Percentiles rank a stretch among this genome's conserved stretches.
Conservation (phyloP, 2,113 vertebrate species). For the Rhombomys opimus region DNA sequence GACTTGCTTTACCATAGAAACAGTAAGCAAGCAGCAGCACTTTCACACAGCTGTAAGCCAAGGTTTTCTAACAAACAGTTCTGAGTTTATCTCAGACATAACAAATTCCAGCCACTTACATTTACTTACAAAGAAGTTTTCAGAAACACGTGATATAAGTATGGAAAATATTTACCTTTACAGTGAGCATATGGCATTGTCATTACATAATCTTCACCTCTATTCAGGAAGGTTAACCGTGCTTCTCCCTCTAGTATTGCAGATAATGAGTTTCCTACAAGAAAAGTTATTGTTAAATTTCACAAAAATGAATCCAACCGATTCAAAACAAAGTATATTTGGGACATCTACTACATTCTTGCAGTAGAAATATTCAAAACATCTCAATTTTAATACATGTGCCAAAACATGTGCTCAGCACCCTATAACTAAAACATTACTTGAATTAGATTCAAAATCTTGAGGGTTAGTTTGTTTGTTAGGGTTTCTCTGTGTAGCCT, state of each 20-base stretch:
- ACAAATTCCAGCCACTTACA: constrained; percentile 37
- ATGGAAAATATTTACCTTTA: constrained; percentile 91
- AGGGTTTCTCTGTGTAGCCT: neutral
- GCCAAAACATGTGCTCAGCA: neutral
- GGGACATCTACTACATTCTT: neutral
- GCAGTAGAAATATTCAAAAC: neutral
- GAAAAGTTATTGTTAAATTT: constrained; percentile 58
- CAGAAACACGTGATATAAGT: neutral
- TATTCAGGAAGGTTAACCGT: constrained; percentile 95
- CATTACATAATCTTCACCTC: constrained; percentile 98
- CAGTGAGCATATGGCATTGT: constrained; percentile 99
- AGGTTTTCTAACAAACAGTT: constrained; percentile 27
- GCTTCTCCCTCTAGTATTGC: constrained; percentile 98
- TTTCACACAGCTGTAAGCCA: neutral
- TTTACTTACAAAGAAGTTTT: constrained; percentile 29
- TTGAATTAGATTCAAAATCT: constrained; percentile 23
- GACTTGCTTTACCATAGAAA: constrained; percentile 12
- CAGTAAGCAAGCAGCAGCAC: neutral
- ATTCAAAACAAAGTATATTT: constrained; percentile 57
- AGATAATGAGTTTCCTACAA: constrained; percentile 97
- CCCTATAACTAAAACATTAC: neutral
- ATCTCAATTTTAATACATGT: constrained; percentile 3
- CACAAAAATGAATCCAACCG: constrained; percentile 37
- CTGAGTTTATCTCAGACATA: neutral
- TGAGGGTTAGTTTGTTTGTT: neutral